Conservation (phyloP, 2,888 invertebrate genomes). For the Lacanobia oleracea region DNA sequence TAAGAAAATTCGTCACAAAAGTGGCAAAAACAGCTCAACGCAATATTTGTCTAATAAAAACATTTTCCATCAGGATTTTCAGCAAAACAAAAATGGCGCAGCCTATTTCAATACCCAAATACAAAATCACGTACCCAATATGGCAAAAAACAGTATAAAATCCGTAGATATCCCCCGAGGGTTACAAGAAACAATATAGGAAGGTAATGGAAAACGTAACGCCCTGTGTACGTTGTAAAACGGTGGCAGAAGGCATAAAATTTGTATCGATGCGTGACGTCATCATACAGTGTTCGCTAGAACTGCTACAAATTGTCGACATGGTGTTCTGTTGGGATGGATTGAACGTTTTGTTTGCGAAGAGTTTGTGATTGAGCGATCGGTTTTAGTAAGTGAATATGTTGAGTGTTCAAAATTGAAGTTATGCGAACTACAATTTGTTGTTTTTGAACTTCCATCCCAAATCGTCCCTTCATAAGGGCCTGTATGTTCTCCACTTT, state of each 20-base stretch:
- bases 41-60: constrained; percentile 2
- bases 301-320: constrained; percentile 55
- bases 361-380: constrained; percentile 36
- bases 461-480: too few species aligned
- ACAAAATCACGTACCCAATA: constrained; percentile 40
- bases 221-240: constrained; percentile 45
- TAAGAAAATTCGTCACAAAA: not conserved
- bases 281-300: constrained; percentile 40
- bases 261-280: constrained; percentile 62
- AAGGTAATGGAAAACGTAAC: constrained; percentile 55
- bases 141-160: constrained; percentile 31
- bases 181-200: constrained; percentile 53
- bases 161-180: constrained; percentile 16
- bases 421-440: not conserved
- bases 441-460: not conserved
- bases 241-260: constrained; percentile 59
- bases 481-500: not conserved
- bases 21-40: not conserved
- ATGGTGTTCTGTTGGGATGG: constrained; percentile 1
- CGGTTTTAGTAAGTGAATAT: not conserved
- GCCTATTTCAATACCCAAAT: constrained; percentile 31
- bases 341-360: constrained; percentile 31
- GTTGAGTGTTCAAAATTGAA: not conserved
- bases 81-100: constrained; percentile 3
- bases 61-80: not conserved